These are phyloP conservation scores for Istiophorus platypterus DNA, from an alignment of 2,113 vertebrate genomes.

Conservation along the genomic window DNA sequence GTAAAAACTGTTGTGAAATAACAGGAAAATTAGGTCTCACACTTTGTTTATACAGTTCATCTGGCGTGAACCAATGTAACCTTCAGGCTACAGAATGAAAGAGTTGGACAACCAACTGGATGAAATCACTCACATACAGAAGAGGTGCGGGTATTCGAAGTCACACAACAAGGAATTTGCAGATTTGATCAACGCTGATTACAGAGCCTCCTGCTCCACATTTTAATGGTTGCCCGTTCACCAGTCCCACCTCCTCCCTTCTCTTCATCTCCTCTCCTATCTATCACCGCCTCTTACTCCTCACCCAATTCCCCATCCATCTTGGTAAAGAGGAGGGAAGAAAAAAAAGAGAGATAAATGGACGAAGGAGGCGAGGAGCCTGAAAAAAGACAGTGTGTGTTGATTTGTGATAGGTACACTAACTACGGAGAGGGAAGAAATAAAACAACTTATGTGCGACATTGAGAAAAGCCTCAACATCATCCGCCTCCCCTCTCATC, in stretches of 20 bases:
- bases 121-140: too few species aligned
- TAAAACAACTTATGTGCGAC: background rate
- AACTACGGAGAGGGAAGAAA: background rate
- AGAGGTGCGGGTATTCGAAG: background rate
- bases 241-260: constrained; percentile 1
- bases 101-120: too few species aligned
- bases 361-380: background rate
- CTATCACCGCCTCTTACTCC: constrained; percentile 39
- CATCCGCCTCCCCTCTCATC: constrained; percentile 26
- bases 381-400: background rate
- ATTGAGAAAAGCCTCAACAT: constrained; percentile 7
- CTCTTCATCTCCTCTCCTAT: constrained; percentile 36
- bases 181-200: background rate
- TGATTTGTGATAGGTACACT: background rate
- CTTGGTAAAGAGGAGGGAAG: constrained; percentile 17
- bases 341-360: constrained; percentile 3
- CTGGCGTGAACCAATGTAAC: too few species aligned
- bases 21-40: too few species aligned
- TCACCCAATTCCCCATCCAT: constrained; percentile 13
- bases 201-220: background rate
- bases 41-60: background rate
- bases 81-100: too few species aligned
- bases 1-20: too few species aligned
- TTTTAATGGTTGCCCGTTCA: background rate
- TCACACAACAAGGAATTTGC: background rate